Evolutionary conservation across 2,797 vertebrate genomes (phyloP).

Genomic region (Poeciliopsis presidionis): DNA sequence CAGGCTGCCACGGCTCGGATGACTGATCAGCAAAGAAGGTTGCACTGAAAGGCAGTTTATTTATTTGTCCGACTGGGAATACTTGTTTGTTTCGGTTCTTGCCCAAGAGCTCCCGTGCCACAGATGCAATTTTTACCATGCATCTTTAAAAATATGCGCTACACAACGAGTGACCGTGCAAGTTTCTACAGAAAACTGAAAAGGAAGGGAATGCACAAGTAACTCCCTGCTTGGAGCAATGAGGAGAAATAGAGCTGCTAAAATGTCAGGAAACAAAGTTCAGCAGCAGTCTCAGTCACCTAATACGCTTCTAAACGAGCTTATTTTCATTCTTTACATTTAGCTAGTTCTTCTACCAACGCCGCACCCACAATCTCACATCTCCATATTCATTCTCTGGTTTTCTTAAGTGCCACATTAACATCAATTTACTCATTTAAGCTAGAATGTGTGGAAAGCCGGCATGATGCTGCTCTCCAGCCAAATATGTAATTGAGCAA

Average conservation of each 20-base stretch:
- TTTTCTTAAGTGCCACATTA: conserved; percentile 43
- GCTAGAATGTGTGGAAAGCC: conserved; percentile 68
- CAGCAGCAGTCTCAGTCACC: conserved; percentile 42
- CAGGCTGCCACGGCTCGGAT: conserved; percentile 22
- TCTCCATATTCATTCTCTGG: conserved; percentile 18
- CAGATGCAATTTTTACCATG: conserved; percentile 40
- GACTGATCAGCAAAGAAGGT: conserved; percentile 40
- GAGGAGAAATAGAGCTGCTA: conserved; percentile 19
- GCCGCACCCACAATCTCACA: not conserved
- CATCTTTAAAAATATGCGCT: conserved; percentile 33
- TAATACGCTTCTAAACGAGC: conserved; percentile 39
- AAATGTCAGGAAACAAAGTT: conserved; percentile 37
- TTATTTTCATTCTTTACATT: conserved; percentile 18
- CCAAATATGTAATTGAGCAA: conserved; percentile 70
- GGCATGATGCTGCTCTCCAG: conserved; percentile 58
- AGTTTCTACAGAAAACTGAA: conserved; percentile 50
- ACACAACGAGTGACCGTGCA: conserved; percentile 30
- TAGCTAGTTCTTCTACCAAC: conserved; percentile 19
- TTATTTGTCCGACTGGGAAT: conserved; percentile 44
- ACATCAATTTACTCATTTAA: conserved; percentile 62
- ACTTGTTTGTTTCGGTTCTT: conserved; percentile 55
- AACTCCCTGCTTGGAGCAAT: conserved; percentile 20
- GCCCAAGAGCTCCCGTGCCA: conserved; percentile 28
- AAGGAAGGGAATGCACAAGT: conserved; percentile 9
- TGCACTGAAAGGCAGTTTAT: conserved; percentile 53